phyloP scores from a whole-genome alignment of 1,140 invertebrate species.

The Drosophila kohkoa region DNA sequence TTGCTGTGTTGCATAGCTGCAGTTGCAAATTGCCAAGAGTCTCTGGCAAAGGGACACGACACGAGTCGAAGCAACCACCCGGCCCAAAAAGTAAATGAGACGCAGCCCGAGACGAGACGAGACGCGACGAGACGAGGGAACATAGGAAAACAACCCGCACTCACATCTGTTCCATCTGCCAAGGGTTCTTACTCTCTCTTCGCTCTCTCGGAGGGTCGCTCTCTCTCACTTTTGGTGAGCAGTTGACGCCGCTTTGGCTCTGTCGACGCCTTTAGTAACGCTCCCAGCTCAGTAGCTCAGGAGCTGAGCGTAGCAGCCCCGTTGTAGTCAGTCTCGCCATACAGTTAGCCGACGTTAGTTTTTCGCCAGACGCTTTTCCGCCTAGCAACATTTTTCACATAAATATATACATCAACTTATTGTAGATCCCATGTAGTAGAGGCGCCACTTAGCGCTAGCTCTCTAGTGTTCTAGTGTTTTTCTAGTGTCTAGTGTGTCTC shows the following conservation, averaged over 20 bases:
- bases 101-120: too few species aligned
- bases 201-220: constrained; percentile 50
- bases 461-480: constrained; percentile 18
- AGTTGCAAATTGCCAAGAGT: constrained; percentile 54
- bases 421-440: constrained; percentile 33
- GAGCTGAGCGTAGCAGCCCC: constrained; percentile 23
- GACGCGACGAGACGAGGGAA: neutral
- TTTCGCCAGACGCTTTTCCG: constrained; percentile 81
- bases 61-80: constrained; percentile 40
- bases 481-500: constrained; percentile 18
- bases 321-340: constrained; percentile 68
- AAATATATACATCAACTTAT: constrained; percentile 23
- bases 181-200: constrained; percentile 25
- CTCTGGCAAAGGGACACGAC: constrained; percentile 10
- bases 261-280: constrained; percentile 75
- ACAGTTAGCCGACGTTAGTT: constrained; percentile 82
- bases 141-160: constrained; percentile 49
- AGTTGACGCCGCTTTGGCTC: constrained; percentile 61
- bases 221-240: neutral
- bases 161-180: constrained; percentile 28
- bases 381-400: constrained; percentile 71
- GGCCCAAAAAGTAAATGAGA: constrained; percentile 1
- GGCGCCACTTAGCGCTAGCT: constrained; percentile 12
- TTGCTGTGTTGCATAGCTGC: constrained; percentile 49
- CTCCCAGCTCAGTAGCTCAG: constrained; percentile 31